Conservation (phyloP, 2,888 invertebrate species). For the Linnaemya tessellans region DNA sequence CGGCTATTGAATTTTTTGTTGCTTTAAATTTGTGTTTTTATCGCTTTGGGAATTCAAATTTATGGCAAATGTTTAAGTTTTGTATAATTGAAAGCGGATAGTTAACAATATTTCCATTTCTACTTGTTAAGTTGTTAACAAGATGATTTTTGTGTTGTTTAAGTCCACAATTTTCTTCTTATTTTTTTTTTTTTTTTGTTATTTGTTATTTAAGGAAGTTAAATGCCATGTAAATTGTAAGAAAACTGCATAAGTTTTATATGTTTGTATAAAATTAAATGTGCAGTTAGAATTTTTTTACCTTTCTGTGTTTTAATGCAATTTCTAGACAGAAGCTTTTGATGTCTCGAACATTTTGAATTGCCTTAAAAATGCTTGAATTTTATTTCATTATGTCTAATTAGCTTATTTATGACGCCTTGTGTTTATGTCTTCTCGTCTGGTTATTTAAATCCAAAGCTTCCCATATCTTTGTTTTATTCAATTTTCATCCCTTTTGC, state of each 20-base stretch:
- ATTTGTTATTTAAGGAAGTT: slow-evolving; percentile 28
- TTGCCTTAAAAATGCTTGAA: background rate
- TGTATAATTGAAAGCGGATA: slow-evolving; percentile 61
- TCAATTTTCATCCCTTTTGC: background rate
- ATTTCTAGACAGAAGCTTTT: background rate
- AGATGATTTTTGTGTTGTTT: slow-evolving; percentile 69
- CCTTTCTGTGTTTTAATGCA: too few relatives aligned
- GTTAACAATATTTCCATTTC: slow-evolving; percentile 54
- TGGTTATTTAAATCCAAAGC: background rate
- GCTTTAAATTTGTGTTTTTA: slow-evolving; percentile 35
- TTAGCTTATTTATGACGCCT: slow-evolving; percentile 47
- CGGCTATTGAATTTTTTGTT: slow-evolving; percentile 46
- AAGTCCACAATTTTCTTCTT: slow-evolving; percentile 21
- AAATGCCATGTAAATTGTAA: slow-evolving; percentile 76
- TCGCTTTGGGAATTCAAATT: slow-evolving; percentile 65
- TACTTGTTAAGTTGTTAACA: slow-evolving; percentile 68
- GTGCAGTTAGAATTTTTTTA: background rate
- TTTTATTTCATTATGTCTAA: slow-evolving; percentile 10
- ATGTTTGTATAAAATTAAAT: background rate
- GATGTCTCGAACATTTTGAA: background rate
- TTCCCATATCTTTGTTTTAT: background rate
- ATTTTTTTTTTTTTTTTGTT: background rate
- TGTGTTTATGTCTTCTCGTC: background rate
- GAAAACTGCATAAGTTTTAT: slow-evolving; percentile 24
- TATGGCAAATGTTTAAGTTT: slow-evolving; percentile 67